These are phyloP conservation scores for Melanotaenia pygmaea DNA, from an alignment of 2,797 vertebrate genomes.

Conservation along the genomic window DNA sequence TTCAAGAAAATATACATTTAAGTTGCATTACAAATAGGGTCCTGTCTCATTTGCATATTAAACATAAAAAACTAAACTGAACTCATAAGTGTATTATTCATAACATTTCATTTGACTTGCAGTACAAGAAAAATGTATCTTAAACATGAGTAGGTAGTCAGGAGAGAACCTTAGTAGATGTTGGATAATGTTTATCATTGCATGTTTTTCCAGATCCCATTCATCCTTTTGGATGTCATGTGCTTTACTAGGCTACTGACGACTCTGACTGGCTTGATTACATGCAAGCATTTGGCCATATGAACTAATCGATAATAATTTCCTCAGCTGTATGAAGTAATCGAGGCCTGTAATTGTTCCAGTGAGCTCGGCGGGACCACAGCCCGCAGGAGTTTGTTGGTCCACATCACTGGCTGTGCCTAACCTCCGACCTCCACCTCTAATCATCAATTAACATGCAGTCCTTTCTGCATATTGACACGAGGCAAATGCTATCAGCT, in stretches of 20 bases:
- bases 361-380: conserved; percentile 39
- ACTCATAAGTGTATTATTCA: background rate
- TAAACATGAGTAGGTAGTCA: background rate
- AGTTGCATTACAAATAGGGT: background rate
- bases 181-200: background rate
- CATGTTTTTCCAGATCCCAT: background rate
- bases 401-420: conserved; percentile 33
- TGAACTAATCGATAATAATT: conserved; percentile 62
- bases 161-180: background rate
- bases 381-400: conserved; percentile 54
- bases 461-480: conserved; percentile 59
- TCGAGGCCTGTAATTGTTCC: conserved; percentile 60
- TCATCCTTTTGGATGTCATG: conserved; percentile 8
- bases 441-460: conserved; percentile 78
- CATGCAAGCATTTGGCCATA: conserved; percentile 18
- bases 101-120: background rate
- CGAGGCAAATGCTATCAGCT: conserved; percentile 27
- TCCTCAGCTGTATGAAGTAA: conserved; percentile 51
- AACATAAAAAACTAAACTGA: background rate
- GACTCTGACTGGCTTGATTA: conserved; percentile 2
- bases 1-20: background rate
- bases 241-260: conserved; percentile 12
- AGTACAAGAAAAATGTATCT: background rate
- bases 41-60: background rate
- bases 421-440: conserved; percentile 64